Percentiles rank a stretch among this genome's conserved stretches.
phyloP scores from a whole-genome alignment of 2,113 vertebrate species.

The Grammomys surdaster region DNA sequence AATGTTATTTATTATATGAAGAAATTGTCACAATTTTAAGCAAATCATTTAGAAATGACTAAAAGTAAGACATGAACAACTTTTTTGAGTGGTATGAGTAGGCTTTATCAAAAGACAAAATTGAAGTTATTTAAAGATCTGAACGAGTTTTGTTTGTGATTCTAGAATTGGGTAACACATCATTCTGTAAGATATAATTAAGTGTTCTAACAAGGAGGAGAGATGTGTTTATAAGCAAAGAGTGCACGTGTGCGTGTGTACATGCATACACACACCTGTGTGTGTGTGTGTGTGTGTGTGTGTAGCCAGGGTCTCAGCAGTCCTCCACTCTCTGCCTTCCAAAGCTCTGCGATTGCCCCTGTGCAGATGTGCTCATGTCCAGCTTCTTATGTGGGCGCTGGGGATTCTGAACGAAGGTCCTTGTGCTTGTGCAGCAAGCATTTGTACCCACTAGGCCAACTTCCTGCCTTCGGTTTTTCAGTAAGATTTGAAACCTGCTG shows the following conservation, averaged over 20 bases:
- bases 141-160: not conserved
- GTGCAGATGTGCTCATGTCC: not conserved
- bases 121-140: not conserved
- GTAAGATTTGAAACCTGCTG: not conserved
- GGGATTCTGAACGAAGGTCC: not conserved
- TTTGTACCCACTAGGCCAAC: not conserved
- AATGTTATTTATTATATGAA: conserved; percentile 39
- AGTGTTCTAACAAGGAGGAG: not conserved
- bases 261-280: no score
- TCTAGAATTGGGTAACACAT: not conserved
- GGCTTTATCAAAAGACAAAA: not conserved
- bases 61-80: conserved; percentile 20
- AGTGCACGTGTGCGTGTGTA: no score
- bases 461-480: not conserved
- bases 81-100: conserved; percentile 14
- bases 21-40: not conserved
- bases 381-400: not conserved
- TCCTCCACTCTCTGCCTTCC: not conserved
- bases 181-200: not conserved
- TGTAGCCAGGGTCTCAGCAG: no score
- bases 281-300: no score
- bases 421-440: not conserved
- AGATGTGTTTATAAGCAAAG: not conserved
- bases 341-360: not conserved
- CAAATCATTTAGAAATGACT: conserved; percentile 23